Evolutionary conservation across 1,140 invertebrate species (phyloP).

Genomic region (Scaptomyza montana): DNA sequence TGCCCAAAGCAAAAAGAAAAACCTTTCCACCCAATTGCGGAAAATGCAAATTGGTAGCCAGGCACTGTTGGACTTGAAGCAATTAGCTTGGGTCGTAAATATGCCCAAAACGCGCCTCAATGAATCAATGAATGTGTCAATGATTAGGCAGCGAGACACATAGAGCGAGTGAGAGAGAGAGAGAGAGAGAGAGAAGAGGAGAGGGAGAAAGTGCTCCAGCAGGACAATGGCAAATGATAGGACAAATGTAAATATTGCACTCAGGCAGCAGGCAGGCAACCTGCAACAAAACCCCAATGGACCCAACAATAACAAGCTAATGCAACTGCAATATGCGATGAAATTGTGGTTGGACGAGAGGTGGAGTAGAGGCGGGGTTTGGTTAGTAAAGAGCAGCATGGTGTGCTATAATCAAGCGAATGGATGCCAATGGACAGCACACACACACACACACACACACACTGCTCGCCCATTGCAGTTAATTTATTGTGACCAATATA

Average conservation of each 20-base stretch:
- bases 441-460: constrained; percentile 27
- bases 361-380: neutral
- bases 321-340: constrained; percentile 60
- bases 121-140: constrained; percentile 80
- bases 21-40: neutral
- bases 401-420: constrained; percentile 69
- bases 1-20: constrained; percentile 12
- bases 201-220: constrained; percentile 1
- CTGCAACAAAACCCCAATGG: constrained; percentile 12
- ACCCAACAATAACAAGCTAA: constrained; percentile 56
- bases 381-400: constrained; percentile 3
- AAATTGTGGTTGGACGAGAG: neutral
- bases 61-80: constrained; percentile 7
- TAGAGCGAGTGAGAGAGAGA: neutral
- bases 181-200: neutral
- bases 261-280: constrained; percentile 21
- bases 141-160: constrained; percentile 58
- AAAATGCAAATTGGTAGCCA: constrained; percentile 1
- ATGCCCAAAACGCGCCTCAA: constrained; percentile 52
- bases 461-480: constrained; percentile 49
- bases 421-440: constrained; percentile 46
- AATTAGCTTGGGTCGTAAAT: constrained; percentile 60
- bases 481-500: constrained; percentile 80
- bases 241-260: constrained; percentile 72
- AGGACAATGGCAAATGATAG: constrained; percentile 56